Base-by-base conservation (phyloP, 2,797 vertebrate genomes). In the Gymnothorax javanicus region DNA sequence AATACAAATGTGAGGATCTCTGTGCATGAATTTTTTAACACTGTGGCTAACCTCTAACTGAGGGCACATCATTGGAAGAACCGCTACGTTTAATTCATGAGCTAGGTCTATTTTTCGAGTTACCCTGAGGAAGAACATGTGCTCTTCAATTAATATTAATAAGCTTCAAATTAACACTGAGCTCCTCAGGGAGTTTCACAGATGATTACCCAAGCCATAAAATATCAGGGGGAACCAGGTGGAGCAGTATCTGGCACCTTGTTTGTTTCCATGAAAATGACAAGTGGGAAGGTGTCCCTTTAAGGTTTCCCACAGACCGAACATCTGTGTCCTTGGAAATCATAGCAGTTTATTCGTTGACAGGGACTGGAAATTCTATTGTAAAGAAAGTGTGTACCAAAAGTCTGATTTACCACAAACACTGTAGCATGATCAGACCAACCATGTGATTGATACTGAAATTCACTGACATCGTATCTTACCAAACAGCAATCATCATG, bases 101-200 rank as follows among this genome's bases (percentile, higher is more conserved):
- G 25, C 69, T 15, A 13, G 69, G 27, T 33, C 27, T 33, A 33
- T 73, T 73, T 33, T n/a, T 33, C 12, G 67, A 69, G 69, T 73
- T 27, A 33, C 69, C 69, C 69, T 33, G 27, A 33, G 69, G 69
- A 73, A 33, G 12, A 73, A 73, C 69, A 73, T 73, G 25, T 73
- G 69, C 69, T 73, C n/a, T 73, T 27, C 69, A 73, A 73, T 73
- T 73, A 73, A 73, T 23, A 73, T 73, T 73, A 73, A 73, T 73
- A 33, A 73, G 69, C 69, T 73, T 33, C 69, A 73, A 73, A 73
- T 73, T 73, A 73, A 73, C 69, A 73, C 27, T 27, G n/a, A 73
- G 25, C 69, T 33, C 69, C 69, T 33, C 25, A 3, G 69, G 69
- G 69, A 73, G 69, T 73, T 33, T n/a, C 27, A 33, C 69, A 11